These are phyloP conservation scores for Danio albolineatus DNA, from an alignment of 2,797 vertebrate species.

Conservation along the genomic window DNA sequence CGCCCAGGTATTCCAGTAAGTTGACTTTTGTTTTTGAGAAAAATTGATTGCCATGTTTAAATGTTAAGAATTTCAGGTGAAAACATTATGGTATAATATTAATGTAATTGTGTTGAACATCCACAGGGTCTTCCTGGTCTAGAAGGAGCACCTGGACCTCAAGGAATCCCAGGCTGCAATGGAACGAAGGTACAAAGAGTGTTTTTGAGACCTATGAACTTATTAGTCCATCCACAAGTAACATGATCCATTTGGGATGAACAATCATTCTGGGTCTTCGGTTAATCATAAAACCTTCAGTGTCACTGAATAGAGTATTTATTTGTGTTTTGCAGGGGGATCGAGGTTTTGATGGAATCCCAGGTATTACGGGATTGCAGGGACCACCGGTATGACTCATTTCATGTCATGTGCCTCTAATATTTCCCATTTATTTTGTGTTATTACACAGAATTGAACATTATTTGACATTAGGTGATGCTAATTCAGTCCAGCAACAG, in stretches of 20 bases:
- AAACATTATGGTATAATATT: background rate
- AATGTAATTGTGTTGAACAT: slow-evolving; percentile 16
- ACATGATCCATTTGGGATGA: background rate
- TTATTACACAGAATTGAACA: background rate
- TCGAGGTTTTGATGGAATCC: slow-evolving; percentile 82
- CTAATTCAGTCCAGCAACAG: background rate
- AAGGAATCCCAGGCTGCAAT: slow-evolving; percentile 96
- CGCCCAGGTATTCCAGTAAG: slow-evolving; percentile 94
- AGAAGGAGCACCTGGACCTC: slow-evolving; percentile 88
- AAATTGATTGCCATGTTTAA: background rate
- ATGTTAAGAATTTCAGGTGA: background rate
- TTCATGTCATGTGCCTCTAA: background rate
- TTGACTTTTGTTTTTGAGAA: slow-evolving; percentile 50
- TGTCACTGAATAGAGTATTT: background rate
- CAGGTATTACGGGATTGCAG: slow-evolving; percentile 83
- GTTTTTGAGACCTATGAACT: background rate
- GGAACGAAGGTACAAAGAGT: slow-evolving; percentile 89
- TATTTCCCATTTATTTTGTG: background rate
- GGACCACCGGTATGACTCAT: slow-evolving; percentile 86
- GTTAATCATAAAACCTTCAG: background rate
- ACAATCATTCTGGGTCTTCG: background rate
- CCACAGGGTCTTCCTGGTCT: slow-evolving; percentile 93
- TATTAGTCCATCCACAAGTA: background rate
- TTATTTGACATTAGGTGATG: background rate
- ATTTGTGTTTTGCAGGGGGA: slow-evolving; percentile 83